Evolutionary conservation across 2,888 invertebrate species (phyloP).

Genomic region (Craniophora ligustri): DNA sequence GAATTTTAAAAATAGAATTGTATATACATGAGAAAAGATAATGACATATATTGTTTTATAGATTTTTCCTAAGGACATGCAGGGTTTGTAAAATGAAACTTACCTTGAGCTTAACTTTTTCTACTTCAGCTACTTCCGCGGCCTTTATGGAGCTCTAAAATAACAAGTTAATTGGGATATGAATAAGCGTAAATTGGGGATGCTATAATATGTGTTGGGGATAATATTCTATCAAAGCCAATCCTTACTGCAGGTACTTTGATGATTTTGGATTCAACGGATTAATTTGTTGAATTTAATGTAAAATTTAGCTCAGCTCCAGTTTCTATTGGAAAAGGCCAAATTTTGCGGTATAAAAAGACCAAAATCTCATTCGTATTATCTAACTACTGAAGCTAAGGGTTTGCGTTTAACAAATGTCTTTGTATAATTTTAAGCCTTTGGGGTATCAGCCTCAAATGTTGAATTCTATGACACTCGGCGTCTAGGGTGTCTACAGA

Average conservation of each 20-base stretch:
- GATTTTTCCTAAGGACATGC: slow-evolving; percentile 54
- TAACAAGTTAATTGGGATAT: slow-evolving; percentile 71
- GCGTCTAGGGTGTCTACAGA: slow-evolving; percentile 25
- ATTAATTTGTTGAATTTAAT: slow-evolving; percentile 35
- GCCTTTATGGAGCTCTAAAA: slow-evolving; percentile 82
- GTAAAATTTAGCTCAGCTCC: background rate
- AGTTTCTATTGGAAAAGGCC: slow-evolving; percentile 6
- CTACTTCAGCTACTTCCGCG: slow-evolving; percentile 73
- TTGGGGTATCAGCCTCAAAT: slow-evolving; percentile 26
- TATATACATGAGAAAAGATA: slow-evolving; percentile 63
- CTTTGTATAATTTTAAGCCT: slow-evolving; percentile 33
- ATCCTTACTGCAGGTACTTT: slow-evolving; percentile 3
- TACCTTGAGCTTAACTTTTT: slow-evolving; percentile 84
- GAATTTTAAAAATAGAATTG: slow-evolving; percentile 59
- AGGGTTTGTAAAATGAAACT: slow-evolving; percentile 56
- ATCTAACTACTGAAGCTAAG: slow-evolving; percentile 46
- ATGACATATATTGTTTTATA: slow-evolving; percentile 49
- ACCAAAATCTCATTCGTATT: slow-evolving; percentile 22
- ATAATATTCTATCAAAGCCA: slow-evolving; percentile 12
- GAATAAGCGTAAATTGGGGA: slow-evolving; percentile 71
- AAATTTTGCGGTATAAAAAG: slow-evolving; percentile 3
- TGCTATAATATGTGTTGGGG: slow-evolving; percentile 32
- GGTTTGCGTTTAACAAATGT: slow-evolving; percentile 8
- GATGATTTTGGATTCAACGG: slow-evolving; percentile 30
- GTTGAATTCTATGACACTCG: slow-evolving; percentile 26